Percentiles rank a stretch among this genome's conserved stretches.
Evolutionary conservation across 37 sponge, comb jelly and placozoan species (phyloP).

Genomic region (Eunapius fragilis): DNA sequence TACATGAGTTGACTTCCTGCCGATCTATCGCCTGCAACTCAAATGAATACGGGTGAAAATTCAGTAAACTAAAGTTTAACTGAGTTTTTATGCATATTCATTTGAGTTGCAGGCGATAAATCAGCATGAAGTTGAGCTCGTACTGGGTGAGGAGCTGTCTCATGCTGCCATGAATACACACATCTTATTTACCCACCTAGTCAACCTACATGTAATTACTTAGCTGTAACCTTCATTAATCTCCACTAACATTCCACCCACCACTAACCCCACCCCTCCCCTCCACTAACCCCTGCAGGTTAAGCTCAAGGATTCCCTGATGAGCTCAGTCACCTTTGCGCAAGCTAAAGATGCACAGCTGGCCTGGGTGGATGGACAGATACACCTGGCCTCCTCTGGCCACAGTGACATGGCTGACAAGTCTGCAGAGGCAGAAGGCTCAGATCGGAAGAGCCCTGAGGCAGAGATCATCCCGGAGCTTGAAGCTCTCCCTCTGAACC

Average conservation of each 20-base stretch:
- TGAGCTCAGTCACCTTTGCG: conserved; percentile 82
- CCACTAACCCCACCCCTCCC: not conserved
- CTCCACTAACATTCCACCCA: too few relatives aligned
- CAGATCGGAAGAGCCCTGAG: conserved; percentile 9
- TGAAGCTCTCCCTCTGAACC: conserved; percentile 51
- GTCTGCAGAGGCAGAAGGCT: not conserved
- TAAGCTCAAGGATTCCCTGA: conserved; percentile 90
- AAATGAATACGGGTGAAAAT: too few relatives aligned
- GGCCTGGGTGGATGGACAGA: conserved; percentile 94
- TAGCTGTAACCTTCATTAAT: not conserved
- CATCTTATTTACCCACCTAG: too few relatives aligned
- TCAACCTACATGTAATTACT: too few relatives aligned
- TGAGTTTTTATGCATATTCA: too few relatives aligned
- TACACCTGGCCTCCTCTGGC: conserved; percentile 39
- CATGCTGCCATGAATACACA: not conserved
- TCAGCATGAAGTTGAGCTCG: too few relatives aligned
- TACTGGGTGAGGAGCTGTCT: not conserved
- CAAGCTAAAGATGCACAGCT: conserved; percentile 92
- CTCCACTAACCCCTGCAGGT: conserved; percentile 57
- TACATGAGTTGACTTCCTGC: too few relatives aligned
- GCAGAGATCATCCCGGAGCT: conserved; percentile 66
- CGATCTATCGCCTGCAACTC: too few relatives aligned
- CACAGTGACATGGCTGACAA: not conserved
- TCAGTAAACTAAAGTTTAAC: too few relatives aligned
- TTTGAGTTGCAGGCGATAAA: too few relatives aligned